Conservation (phyloP, 2,797 vertebrate genomes). For the Gila robusta region DNA sequence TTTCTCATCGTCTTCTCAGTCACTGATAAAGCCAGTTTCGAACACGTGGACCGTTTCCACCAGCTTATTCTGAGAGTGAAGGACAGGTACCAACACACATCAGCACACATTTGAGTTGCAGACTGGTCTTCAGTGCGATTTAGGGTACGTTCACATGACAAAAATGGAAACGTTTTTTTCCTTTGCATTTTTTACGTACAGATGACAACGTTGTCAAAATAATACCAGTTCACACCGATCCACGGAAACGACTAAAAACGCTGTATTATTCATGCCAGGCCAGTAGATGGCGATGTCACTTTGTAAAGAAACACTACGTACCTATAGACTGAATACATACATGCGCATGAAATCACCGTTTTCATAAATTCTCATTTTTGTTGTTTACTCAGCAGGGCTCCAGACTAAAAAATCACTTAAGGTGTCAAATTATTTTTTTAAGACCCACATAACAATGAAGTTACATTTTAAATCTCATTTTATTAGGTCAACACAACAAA, state of each 20-base stretch:
- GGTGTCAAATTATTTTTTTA: no score
- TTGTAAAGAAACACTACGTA: background rate
- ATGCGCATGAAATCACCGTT: background rate
- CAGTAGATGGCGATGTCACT: background rate
- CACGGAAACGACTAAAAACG: background rate
- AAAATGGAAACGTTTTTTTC: background rate
- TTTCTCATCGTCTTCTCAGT: conserved; percentile 98
- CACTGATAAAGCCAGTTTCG: conserved; percentile 98
- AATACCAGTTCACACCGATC: no score
- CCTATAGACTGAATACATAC: no score
- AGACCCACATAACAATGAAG: no score
- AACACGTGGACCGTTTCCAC: conserved; percentile 97
- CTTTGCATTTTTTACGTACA: background rate
- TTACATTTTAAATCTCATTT: no score
- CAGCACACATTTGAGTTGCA: no score
- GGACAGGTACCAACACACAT: conserved; percentile 86
- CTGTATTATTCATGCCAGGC: background rate
- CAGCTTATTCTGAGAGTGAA: conserved; percentile 98
- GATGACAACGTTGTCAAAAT: no score
- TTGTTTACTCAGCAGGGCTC: no score
- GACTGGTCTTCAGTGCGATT: background rate
- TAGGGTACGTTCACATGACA: no score
- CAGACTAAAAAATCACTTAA: no score
- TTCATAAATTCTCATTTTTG: background rate
- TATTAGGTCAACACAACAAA: no score